Conservation (phyloP, 2,888 invertebrate species). For the Elaeidobius kamerunicus region DNA sequence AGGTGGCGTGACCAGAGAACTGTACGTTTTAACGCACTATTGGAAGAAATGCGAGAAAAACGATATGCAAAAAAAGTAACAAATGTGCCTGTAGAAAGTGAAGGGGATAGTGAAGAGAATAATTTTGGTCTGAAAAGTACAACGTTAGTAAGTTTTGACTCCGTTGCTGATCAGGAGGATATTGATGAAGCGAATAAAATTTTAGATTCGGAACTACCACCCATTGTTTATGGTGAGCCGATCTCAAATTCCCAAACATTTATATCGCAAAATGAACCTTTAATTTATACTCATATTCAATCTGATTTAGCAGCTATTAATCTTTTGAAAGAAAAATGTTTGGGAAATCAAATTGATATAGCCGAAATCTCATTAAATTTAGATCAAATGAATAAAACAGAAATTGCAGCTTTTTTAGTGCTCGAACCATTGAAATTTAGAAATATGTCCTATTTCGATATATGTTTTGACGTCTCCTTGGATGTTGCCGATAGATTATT, state of each 20-base stretch:
- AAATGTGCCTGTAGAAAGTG: slow-evolving; percentile 24
- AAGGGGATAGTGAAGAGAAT: background rate
- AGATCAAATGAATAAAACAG: slow-evolving; percentile 42
- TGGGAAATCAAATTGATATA: slow-evolving; percentile 52
- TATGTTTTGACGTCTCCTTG: slow-evolving; percentile 53
- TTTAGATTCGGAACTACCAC: slow-evolving; percentile 48
- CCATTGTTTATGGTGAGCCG: slow-evolving; percentile 43
- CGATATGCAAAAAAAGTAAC: slow-evolving; percentile 39
- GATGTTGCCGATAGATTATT: slow-evolving; percentile 59
- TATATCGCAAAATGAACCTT: slow-evolving; percentile 49
- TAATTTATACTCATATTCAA: slow-evolving; percentile 52
- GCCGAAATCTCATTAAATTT: slow-evolving; percentile 49
- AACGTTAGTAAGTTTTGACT: slow-evolving; percentile 47
- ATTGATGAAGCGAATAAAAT: slow-evolving; percentile 49
- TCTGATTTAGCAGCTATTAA: slow-evolving; percentile 51
- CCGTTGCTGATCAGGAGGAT: slow-evolving; percentile 53
- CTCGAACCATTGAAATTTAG: slow-evolving; percentile 49
- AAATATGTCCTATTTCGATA: slow-evolving; percentile 56
- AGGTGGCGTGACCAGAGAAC: slow-evolving; percentile 41
- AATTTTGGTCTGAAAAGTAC: slow-evolving; percentile 13
- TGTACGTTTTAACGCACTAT: slow-evolving; percentile 38
- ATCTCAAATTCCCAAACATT: slow-evolving; percentile 53
- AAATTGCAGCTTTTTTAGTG: slow-evolving; percentile 39
- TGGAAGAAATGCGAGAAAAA: slow-evolving; percentile 41
- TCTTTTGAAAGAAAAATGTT: slow-evolving; percentile 46